Conservation (phyloP, 2,797 vertebrate genomes). For the Ptychadena robeensis region DNA sequence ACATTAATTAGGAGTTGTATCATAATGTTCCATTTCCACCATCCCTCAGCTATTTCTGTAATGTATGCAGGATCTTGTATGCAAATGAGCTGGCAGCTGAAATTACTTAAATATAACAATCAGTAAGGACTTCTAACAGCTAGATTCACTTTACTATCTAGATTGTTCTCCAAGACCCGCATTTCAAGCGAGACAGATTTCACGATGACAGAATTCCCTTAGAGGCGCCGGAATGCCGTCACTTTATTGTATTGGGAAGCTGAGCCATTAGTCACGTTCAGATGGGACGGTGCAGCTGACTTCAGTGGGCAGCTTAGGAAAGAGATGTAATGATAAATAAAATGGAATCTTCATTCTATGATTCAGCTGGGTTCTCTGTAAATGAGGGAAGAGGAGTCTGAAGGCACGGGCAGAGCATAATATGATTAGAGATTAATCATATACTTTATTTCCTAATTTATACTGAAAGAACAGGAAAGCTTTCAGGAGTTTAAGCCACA, state of each 20-base stretch:
- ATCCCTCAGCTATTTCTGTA: not conserved
- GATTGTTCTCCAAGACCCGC: constrained; percentile 17
- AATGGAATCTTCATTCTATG: constrained; percentile 9
- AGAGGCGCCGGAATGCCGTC: constrained; percentile 23
- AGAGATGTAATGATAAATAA: constrained; percentile 21
- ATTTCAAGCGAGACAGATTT: constrained; percentile 38
- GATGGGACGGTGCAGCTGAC: constrained; percentile 1
- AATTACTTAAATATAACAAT: constrained; percentile 17
- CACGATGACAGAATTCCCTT: constrained; percentile 35
- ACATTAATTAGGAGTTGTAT: not conserved
- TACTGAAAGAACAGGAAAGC: constrained; percentile 11
- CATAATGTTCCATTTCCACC: not conserved
- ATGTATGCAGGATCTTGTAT: constrained; percentile 22
- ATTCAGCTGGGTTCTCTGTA: constrained; percentile 26
- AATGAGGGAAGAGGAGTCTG: constrained; percentile 14
- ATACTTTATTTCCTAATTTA: constrained; percentile 38
- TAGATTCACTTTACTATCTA: constrained; percentile 22
- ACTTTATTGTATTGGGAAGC: constrained; percentile 30
- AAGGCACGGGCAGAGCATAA: constrained; percentile 37
- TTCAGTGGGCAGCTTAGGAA: constrained; percentile 21
- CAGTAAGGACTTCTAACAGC: constrained; percentile 21
- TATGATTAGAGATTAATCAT: constrained; percentile 52
- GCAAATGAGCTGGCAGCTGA: constrained; percentile 14
- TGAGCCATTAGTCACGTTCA: constrained; percentile 50
- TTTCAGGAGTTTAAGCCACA: constrained; percentile 7